Conservation (phyloP, 2,113 vertebrate species). For the Tragelaphus strepsiceros region DNA sequence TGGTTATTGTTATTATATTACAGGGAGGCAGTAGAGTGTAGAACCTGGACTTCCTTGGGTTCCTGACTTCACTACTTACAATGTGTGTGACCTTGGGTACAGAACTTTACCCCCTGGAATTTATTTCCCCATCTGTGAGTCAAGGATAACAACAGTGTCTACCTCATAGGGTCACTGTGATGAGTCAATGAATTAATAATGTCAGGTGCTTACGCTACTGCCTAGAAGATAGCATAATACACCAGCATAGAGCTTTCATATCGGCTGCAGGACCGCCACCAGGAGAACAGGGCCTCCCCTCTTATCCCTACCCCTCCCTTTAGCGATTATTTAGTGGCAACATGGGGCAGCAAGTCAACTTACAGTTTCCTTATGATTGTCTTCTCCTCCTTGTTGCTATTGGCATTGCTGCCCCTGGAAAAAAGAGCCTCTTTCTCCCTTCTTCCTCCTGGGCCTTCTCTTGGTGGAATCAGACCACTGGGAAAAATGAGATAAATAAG, state of each 20-base stretch:
- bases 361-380: slow-evolving; percentile 89
- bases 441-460: slow-evolving; percentile 76
- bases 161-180: neutral
- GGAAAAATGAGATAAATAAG: neutral
- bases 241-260: neutral
- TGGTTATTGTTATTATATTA: neutral
- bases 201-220: neutral
- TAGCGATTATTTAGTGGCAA: neutral
- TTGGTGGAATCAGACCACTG: slow-evolving; percentile 87
- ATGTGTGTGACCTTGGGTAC: no score
- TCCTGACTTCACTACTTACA: neutral
- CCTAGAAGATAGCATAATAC: neutral
- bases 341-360: slow-evolving; percentile 66
- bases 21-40: neutral
- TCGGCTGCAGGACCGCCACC: no score
- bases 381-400: slow-evolving; percentile 81
- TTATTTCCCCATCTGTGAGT: neutral
- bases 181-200: neutral
- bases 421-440: slow-evolving; percentile 70
- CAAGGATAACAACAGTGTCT: neutral
- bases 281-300: neutral
- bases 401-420: slow-evolving; percentile 36
- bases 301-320: fast-evolving
- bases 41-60: neutral
- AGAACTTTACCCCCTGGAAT: neutral